Conservation (phyloP, 2,888 invertebrate genomes). For the Autographa pulchrina region DNA sequence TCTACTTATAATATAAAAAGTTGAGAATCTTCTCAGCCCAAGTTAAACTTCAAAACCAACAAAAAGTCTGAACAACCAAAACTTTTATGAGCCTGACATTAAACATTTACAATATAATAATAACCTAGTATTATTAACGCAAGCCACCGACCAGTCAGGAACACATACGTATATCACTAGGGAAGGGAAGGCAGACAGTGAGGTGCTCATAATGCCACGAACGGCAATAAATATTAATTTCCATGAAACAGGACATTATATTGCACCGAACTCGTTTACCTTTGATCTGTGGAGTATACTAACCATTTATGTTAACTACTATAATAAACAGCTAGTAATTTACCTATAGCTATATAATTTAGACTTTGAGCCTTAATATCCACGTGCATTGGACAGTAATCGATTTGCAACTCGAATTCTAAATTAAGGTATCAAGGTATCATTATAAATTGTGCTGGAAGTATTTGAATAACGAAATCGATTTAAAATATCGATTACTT, state of each 20-base stretch:
- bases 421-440: conserved; percentile 1
- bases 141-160: neutral
- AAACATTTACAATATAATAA: conserved; percentile 2
- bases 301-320: conserved; percentile 29
- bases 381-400: neutral
- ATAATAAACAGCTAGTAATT: neutral
- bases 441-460: neutral
- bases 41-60: neutral
- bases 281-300: conserved; percentile 39
- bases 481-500: conserved; percentile 1
- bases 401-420: neutral
- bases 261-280: conserved; percentile 36
- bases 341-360: too few species aligned
- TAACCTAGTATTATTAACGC: neutral
- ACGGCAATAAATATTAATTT: conserved; percentile 40
- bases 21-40: neutral
- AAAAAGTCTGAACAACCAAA: neutral
- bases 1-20: neutral
- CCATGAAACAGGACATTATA: conserved; percentile 35
- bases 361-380: neutral
- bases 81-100: neutral
- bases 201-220: conserved; percentile 24
- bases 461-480: neutral
- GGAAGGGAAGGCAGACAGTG: conserved; percentile 14
- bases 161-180: conserved; percentile 7